phyloP scores from a whole-genome alignment of 2,797 vertebrate species.

The Erethizon dorsatum region DNA sequence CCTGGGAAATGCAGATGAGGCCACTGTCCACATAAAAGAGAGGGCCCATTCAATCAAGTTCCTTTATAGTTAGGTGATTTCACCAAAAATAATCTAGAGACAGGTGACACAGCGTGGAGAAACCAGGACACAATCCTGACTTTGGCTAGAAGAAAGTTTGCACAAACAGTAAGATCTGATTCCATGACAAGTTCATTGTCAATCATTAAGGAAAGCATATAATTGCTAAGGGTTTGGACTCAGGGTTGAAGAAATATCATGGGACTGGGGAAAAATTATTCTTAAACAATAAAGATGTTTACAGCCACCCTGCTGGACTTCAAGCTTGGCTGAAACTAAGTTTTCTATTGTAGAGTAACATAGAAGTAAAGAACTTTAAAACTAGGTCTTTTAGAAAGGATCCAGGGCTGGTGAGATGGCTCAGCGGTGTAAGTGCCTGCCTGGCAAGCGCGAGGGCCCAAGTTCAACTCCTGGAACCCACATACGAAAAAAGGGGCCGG shows the following conservation, averaged over 20 bases:
- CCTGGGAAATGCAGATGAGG: background rate
- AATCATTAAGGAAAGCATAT: background rate
- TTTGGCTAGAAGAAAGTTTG: background rate
- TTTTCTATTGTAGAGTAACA: background rate
- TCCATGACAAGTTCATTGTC: background rate
- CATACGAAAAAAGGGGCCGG: too few relatives aligned
- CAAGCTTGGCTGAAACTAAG: constrained; percentile 9
- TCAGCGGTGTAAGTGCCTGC: too few relatives aligned
- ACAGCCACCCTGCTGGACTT: background rate
- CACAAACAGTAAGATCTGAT: background rate
- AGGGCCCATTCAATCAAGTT: background rate
- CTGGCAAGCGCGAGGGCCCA: too few relatives aligned
- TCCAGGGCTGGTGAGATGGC: too few relatives aligned
- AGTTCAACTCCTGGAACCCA: too few relatives aligned
- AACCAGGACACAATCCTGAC: background rate
- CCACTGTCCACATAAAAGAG: background rate
- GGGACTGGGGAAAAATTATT: background rate
- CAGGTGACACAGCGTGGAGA: background rate
- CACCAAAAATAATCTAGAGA: background rate
- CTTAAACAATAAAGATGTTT: background rate
- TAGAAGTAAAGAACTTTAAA: constrained; percentile 49
- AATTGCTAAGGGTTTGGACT: background rate
- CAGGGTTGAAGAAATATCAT: constrained; percentile 1
- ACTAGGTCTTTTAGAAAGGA: constrained; percentile 17
- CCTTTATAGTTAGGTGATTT: background rate